A percentile compares a stretch with the other conserved stretches of the same genome.
These are phyloP conservation scores for Heliconius himera DNA, from an alignment of 1,140 invertebrate genomes.

Conservation along the genomic window DNA sequence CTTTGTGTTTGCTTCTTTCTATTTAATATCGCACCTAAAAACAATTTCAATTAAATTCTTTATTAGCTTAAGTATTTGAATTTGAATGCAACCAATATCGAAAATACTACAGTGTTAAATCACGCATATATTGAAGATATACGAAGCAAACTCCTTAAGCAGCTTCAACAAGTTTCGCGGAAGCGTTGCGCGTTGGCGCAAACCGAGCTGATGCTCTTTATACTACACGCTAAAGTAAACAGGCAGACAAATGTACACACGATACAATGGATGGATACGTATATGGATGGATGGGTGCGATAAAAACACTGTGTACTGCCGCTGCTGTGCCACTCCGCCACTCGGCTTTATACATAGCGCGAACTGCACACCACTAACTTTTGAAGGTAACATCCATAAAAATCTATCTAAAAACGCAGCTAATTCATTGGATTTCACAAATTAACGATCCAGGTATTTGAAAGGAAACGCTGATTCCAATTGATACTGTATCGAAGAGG, in stretches of 20 bases:
- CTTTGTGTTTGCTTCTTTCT: constrained; percentile 5
- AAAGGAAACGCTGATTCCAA: constrained; percentile 68
- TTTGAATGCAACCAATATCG: too few species aligned
- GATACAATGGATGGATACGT: constrained; percentile 29
- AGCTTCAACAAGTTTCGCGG: neutral
- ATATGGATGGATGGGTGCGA: constrained; percentile 30
- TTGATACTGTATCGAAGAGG: constrained; percentile 61
- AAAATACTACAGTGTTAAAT: neutral
- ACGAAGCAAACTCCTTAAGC: neutral
- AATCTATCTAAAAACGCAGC: constrained; percentile 32
- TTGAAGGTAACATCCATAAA: constrained; percentile 16
- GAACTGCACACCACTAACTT: constrained; percentile 15
- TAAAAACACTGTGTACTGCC: constrained; percentile 26
- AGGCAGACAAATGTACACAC: constrained; percentile 32
- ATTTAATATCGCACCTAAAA: neutral
- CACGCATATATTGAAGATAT: neutral
- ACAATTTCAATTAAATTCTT: neutral
- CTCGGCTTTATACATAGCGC: constrained; percentile 28
- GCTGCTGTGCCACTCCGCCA: constrained; percentile 27
- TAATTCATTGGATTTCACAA: constrained; percentile 43
- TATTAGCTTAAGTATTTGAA: neutral
- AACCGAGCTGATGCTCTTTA: neutral
- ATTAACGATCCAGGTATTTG: constrained; percentile 46
- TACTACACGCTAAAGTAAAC: constrained; percentile 30
- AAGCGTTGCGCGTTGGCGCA: constrained; percentile 13